phyloP scores from a whole-genome alignment of 2,797 vertebrate species.

The Naso thynnoides region DNA sequence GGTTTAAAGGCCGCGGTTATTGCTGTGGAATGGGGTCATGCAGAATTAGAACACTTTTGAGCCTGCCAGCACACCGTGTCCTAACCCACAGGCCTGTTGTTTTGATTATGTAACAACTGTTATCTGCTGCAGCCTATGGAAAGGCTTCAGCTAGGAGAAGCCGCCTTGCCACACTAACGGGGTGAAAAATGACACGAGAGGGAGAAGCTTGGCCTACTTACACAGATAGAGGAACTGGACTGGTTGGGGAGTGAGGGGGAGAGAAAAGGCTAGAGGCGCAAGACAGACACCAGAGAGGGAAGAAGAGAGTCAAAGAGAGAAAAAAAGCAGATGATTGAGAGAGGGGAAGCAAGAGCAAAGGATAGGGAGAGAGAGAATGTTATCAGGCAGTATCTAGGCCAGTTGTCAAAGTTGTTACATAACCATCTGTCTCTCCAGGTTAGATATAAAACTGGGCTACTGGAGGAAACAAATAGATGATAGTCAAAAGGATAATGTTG shows the following conservation, averaged over 20 bases:
- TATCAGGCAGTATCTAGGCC: slow-evolving; percentile 77
- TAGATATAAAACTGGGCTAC: slow-evolving; percentile 70
- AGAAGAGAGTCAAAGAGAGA: slow-evolving; percentile 19
- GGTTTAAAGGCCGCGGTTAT: slow-evolving; percentile 47
- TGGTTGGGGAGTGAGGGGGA: background rate
- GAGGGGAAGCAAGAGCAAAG: slow-evolving; percentile 38
- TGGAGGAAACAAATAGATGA: slow-evolving; percentile 62
- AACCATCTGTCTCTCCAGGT: slow-evolving; percentile 78
- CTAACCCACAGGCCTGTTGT: slow-evolving; percentile 67
- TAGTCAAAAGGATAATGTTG: slow-evolving; percentile 56
- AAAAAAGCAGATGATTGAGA: slow-evolving; percentile 38
- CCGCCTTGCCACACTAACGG: slow-evolving; percentile 50
- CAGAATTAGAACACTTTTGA: slow-evolving; percentile 66
- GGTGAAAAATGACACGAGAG: slow-evolving; percentile 68
- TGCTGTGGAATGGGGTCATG: slow-evolving; percentile 66
- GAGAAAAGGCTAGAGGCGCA: background rate
- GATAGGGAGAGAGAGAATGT: slow-evolving; percentile 51
- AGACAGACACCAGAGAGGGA: slow-evolving; percentile 1
- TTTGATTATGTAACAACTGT: slow-evolving; percentile 77
- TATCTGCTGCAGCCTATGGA: slow-evolving; percentile 73
- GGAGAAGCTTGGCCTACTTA: slow-evolving; percentile 75
- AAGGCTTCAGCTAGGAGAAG: slow-evolving; percentile 55
- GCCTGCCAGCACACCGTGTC: slow-evolving; percentile 55
- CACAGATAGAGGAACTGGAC: slow-evolving; percentile 53
- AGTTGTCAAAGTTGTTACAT: slow-evolving; percentile 77